Base-by-base conservation (phyloP, 2,113 vertebrate species). In the Serinus canaria region DNA sequence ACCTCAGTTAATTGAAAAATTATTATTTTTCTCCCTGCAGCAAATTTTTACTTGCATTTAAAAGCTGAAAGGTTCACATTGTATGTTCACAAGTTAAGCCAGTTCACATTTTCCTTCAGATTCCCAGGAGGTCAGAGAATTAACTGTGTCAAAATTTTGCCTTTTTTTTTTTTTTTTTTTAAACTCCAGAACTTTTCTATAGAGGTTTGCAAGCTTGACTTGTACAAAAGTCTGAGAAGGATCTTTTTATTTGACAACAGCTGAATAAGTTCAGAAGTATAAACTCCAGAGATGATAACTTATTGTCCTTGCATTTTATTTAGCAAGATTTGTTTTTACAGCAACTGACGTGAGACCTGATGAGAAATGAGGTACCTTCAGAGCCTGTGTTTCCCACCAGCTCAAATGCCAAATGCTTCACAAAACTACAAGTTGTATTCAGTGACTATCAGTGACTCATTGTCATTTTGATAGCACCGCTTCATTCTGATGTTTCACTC, bases 391-490 rank as follows among this genome's bases (percentile, higher is more conserved):
- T 95, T 64, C 12, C 93, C 52, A 93, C 95, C 59, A 85, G 80
- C 92, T 97, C 97, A 91, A 46, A 92, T 91, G 95, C 81, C 95
- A 98, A 93, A 90, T 92, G 82, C 67, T 95, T 97, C 78, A 78
- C 77, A 73, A 66, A 95, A 89, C 31, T 77, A 41, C 68, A 74
- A 69, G 79, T 82, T 83, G 68, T 80, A 59, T 44, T 66, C 64
- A 69, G 50, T 96, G 90, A 87, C 96, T 92, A 30, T 96, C 87
- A 83, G n/a, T 97, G 95, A 95, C 93, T 97, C 66, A 7, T 78
- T 96, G 95, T 96, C 96, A 83, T 37, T 96, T 95, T 93, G 90
- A 95, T 96, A 84, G 66, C 21, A 31, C 67, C 15, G 18, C 28
- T 90, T 87, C 74, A 39, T 93, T 93, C 69, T 76, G 79, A 78